Evolutionary conservation across 2,888 invertebrate species (phyloP).

Genomic region (Agrochola macilenta): DNA sequence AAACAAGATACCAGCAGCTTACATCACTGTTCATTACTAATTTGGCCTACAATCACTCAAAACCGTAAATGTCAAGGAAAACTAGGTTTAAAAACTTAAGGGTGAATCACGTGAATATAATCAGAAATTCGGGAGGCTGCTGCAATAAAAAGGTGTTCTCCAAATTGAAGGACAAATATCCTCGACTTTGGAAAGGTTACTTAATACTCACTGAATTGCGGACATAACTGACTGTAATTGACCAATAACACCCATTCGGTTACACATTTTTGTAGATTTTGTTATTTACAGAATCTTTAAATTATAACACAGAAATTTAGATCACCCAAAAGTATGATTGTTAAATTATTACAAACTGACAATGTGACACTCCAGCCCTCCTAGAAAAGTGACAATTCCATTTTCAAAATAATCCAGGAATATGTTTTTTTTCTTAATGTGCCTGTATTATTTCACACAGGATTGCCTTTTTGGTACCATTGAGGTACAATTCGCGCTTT

Average conservation of each 20-base stretch:
- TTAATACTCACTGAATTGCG: slow-evolving; percentile 78
- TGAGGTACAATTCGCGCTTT: neutral
- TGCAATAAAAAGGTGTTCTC: neutral
- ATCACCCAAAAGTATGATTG: slow-evolving; percentile 28
- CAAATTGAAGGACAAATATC: neutral
- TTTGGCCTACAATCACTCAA: neutral
- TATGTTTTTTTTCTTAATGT: neutral
- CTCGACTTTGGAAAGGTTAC: neutral
- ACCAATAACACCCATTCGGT: slow-evolving; percentile 82
- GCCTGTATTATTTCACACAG: slow-evolving; percentile 2
- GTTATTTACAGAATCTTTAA: slow-evolving; percentile 1
- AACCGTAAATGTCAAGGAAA: neutral
- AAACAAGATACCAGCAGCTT: slow-evolving; percentile 44
- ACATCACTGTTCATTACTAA: neutral
- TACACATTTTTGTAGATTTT: slow-evolving; percentile 79
- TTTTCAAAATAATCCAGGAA: slow-evolving; percentile 35
- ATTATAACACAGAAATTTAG: slow-evolving; percentile 47
- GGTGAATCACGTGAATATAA: neutral
- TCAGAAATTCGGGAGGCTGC: neutral
- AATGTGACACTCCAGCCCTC: neutral
- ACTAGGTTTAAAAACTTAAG: neutral
- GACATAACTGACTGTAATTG: slow-evolving; percentile 84
- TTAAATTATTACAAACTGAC: slow-evolving; percentile 15
- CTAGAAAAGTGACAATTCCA: slow-evolving; percentile 39
- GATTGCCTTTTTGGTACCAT: neutral